Base-by-base conservation (phyloP, 2,113 vertebrate species). In the Clarias gariepinus region DNA sequence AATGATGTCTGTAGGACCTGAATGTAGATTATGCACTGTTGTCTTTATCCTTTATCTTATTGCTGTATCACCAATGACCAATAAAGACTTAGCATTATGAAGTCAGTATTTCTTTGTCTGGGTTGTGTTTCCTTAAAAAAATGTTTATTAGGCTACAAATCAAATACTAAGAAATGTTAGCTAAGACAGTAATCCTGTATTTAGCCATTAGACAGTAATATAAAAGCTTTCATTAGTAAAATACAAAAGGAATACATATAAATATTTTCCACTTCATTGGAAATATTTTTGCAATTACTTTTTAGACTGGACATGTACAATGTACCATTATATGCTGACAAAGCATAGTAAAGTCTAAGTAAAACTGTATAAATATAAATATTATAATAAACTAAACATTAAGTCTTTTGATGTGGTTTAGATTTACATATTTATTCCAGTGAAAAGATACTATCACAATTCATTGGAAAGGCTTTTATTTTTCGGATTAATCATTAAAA, bases 11-110 rank as follows among this genome's bases (percentile, higher is more conserved):
- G 85, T 93, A 93, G 91, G 86, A 90, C 92, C 71, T 92, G 93
- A 95, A 94, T 95, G 94, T 95, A 95, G 93, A 88, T 92, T 82
- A 92, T 89, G 90, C 93, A 90, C 89, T 92, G 28, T 88, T 90
- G 90, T 90, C 92, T 88, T 91, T 91, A 92, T 88, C 92, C 80
- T 85, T 83, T 88, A 91, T 87, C 83, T 84, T 92, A 93, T 89
- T 92, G 90, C 91, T 93, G 91, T 94, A 89, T 91, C 94, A 93
- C 93, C 92, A 93, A 91, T 90, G 91, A 91, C 91, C 85, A 95
- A 95, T 95, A 95, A 96, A 96, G 83, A 92, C 90, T 93, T 92
- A 90, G 92, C 89, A 88, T 92, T 87, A 93, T n/a, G 77, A 86
- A 90, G 83, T 89, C 87, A 74, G 83, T 10, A 19, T 81, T 23